Evolutionary conservation across 2,888 invertebrate species (phyloP).

Genomic region (Dynastes tityus): DNA sequence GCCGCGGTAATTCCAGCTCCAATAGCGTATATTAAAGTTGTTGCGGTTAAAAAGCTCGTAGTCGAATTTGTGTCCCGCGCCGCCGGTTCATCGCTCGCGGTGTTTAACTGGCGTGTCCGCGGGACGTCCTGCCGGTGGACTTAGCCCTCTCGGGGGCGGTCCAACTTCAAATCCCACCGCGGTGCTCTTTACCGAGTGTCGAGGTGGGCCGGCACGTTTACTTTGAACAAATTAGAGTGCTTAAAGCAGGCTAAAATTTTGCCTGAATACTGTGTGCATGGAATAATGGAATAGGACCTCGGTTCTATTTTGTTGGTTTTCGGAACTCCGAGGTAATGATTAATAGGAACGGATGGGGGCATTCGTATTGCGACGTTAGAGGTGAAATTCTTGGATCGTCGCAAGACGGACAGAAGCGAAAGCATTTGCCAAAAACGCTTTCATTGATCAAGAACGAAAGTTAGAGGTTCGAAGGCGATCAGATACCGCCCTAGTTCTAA

Average conservation of each 20-base stretch:
- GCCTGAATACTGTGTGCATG: slow-evolving; percentile 73
- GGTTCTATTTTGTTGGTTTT: slow-evolving; percentile 79
- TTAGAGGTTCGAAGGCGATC: slow-evolving; percentile 78
- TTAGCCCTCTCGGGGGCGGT: slow-evolving; percentile 58
- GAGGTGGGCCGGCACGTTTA: slow-evolving; percentile 71
- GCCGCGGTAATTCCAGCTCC: slow-evolving; percentile 83
- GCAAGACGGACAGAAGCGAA: slow-evolving; percentile 76
- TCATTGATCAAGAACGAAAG: slow-evolving; percentile 81
- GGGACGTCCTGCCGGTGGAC: slow-evolving; percentile 64
- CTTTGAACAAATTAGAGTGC: slow-evolving; percentile 81
- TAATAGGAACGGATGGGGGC: slow-evolving; percentile 74
- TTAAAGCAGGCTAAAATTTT: slow-evolving; percentile 74
- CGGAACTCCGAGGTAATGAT: slow-evolving; percentile 73
- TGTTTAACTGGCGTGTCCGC: slow-evolving; percentile 56
- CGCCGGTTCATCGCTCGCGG: slow-evolving; percentile 67
- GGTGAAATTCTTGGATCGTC: slow-evolving; percentile 76
- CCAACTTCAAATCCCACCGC: slow-evolving; percentile 63
- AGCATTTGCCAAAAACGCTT: slow-evolving; percentile 81
- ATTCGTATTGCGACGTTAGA: slow-evolving; percentile 74
- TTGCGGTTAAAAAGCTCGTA: slow-evolving; percentile 73
- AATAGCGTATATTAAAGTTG: slow-evolving; percentile 74
- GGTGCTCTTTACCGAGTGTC: slow-evolving; percentile 70
- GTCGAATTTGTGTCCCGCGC: slow-evolving; percentile 64
- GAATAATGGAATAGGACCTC: slow-evolving; percentile 78
- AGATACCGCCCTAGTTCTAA: slow-evolving; percentile 73